Conservation (phyloP, 2,113 vertebrate genomes). For the Pantherophis guttatus region DNA sequence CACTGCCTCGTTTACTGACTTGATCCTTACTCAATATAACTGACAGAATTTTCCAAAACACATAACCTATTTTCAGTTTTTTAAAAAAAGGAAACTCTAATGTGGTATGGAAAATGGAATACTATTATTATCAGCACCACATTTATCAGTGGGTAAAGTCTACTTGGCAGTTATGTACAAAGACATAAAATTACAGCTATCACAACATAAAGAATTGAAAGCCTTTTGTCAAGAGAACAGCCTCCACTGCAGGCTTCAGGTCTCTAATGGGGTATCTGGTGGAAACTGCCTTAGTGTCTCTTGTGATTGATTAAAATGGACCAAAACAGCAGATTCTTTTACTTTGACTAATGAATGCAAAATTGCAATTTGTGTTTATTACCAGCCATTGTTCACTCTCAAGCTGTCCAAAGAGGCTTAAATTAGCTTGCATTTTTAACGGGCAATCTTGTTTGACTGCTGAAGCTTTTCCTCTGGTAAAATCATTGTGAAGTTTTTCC, state of each 20-base stretch:
- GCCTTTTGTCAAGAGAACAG: neutral
- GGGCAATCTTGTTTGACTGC: neutral
- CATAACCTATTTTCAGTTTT: neutral
- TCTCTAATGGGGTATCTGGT: neutral
- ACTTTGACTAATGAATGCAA: neutral
- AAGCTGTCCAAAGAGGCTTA: neutral
- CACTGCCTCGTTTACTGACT: neutral
- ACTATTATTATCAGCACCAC: neutral
- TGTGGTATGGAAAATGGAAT: neutral
- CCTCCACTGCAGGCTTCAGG: neutral
- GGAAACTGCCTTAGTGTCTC: neutral
- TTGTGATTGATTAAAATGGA: neutral
- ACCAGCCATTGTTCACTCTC: neutral
- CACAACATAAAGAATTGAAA: neutral
- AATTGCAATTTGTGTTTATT: neutral
- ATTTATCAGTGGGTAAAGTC: neutral
- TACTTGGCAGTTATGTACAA: neutral
- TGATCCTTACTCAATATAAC: neutral
- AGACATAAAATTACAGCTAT: neutral
- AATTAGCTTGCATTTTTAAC: neutral
- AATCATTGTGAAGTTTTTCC: neutral
- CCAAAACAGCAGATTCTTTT: neutral
- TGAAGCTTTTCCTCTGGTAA: neutral
- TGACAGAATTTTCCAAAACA: neutral
- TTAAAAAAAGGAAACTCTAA: neutral